Percentiles rank a stretch among this genome's conserved stretches.
Evolutionary conservation across 2,797 vertebrate genomes (phyloP).

Genomic region (Spinus pinus): DNA sequence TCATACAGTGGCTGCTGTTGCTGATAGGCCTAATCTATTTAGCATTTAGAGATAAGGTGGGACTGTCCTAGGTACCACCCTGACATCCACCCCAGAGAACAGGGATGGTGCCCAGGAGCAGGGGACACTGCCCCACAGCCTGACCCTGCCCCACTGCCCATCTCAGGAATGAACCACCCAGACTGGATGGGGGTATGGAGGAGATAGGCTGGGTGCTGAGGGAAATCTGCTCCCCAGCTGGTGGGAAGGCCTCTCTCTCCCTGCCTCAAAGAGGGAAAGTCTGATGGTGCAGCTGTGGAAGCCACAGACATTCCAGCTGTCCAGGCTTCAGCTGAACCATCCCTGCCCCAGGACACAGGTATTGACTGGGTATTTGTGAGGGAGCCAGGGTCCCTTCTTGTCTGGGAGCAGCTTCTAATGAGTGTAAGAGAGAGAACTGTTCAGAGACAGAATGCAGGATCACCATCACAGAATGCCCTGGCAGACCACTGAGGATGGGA

Average conservation of each 20-base stretch:
- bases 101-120: too few species aligned
- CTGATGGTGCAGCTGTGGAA: not conserved
- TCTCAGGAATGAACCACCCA: not conserved
- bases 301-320: not conserved
- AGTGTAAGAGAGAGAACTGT: not conserved
- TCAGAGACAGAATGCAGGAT: not conserved
- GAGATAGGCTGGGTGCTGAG: not conserved
- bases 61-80: not conserved
- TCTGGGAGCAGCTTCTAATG: not conserved
- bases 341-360: not conserved
- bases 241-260: not conserved
- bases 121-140: not conserved
- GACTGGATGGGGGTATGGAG: not conserved
- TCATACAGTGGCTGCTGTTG: not conserved
- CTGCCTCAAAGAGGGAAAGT: not conserved
- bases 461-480: not conserved
- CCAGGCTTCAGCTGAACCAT: not conserved
- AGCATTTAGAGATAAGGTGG: not conserved
- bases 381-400: not conserved
- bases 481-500: not conserved
- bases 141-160: not conserved
- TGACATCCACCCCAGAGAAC: not conserved
- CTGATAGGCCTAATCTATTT: not conserved
- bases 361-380: rapidly evolving
- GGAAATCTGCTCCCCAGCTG: not conserved